A percentile compares a stretch with the other conserved stretches of the same genome.
Conservation (phyloP, 2,888 invertebrate genomes). For the Noctua janthe region DNA sequence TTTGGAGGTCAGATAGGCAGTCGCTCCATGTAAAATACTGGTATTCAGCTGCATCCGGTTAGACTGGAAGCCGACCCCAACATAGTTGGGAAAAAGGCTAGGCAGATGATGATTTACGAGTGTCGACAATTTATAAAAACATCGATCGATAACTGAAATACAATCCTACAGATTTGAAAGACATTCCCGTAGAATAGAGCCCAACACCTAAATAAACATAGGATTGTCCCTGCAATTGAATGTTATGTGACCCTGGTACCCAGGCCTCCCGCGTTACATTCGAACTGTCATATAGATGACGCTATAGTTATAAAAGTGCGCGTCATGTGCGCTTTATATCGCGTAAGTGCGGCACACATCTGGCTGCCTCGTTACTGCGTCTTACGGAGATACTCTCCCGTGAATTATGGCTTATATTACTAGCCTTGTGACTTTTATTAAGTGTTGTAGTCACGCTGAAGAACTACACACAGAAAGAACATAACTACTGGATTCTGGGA, state of each 20-base stretch:
- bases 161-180: neutral
- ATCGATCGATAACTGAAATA: neutral
- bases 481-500: constrained; percentile 14
- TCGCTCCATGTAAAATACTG: too few relatives aligned
- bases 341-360: constrained; percentile 68
- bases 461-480: constrained; percentile 32
- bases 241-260: constrained; percentile 42
- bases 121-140: neutral
- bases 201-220: neutral
- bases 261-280: constrained; percentile 36
- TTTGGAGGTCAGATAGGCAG: too few relatives aligned
- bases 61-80: too few relatives aligned
- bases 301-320: constrained; percentile 61
- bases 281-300: constrained; percentile 48
- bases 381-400: constrained; percentile 64
- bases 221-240: constrained; percentile 11
- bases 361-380: constrained; percentile 70
- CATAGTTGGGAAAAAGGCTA: too few relatives aligned
- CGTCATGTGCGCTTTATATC: constrained; percentile 68
- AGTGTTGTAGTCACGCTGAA: constrained; percentile 56
- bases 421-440: constrained; percentile 68
- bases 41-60: too few relatives aligned
- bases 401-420: constrained; percentile 68
- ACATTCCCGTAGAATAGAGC: neutral
- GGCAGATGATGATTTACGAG: neutral